Conservation (phyloP, 2,113 vertebrate genomes). For the Climacteris rufus region DNA sequence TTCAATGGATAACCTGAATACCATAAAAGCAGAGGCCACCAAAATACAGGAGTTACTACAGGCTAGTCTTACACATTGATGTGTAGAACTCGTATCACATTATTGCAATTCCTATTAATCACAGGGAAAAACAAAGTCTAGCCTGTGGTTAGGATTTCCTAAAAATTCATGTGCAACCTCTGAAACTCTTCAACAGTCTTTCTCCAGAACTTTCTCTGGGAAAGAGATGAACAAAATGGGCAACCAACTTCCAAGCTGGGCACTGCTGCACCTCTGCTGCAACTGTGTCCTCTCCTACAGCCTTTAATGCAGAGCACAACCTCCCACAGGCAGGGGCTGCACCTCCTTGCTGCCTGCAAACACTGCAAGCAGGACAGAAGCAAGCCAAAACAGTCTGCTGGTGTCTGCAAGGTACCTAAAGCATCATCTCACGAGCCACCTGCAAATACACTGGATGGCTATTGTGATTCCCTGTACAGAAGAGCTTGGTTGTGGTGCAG, state of each 20-base stretch:
- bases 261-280: background rate
- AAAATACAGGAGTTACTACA: background rate
- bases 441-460: background rate
- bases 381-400: background rate
- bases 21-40: background rate
- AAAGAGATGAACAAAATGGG: background rate
- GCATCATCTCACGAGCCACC: background rate
- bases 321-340: background rate
- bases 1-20: background rate
- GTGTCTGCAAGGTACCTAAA: background rate
- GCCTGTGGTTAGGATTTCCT: background rate
- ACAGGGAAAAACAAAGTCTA: background rate
- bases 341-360: background rate
- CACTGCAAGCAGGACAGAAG: background rate
- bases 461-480: background rate
- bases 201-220: background rate
- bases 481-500: background rate
- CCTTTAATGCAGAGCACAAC: background rate
- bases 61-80: background rate
- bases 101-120: background rate
- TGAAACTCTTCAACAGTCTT: background rate
- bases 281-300: background rate
- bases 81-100: fast-evolving
- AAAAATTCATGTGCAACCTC: background rate
- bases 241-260: fast-evolving